These are phyloP conservation scores for Dione vanillae DNA, from an alignment of 2,888 invertebrate species.

Conservation along the genomic window DNA sequence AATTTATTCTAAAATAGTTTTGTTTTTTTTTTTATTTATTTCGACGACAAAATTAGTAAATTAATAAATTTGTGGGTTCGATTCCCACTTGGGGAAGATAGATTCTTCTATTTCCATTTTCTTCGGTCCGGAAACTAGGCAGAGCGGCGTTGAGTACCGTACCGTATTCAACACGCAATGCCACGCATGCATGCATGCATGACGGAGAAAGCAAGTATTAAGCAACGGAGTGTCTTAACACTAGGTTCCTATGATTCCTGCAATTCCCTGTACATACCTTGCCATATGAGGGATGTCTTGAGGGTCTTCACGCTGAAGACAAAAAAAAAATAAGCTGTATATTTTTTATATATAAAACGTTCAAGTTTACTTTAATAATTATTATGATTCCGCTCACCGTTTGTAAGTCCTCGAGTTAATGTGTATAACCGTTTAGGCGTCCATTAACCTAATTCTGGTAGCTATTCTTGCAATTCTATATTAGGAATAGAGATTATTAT, in stretches of 20 bases:
- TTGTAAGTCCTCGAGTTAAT: conserved; percentile 33
- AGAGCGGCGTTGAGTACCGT: not conserved
- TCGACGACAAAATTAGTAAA: no score
- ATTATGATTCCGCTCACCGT: conserved; percentile 27
- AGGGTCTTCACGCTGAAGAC: no score
- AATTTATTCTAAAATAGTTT: no score
- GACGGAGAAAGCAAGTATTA: no score
- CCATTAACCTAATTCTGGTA: conserved; percentile 41
- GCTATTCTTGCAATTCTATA: conserved; percentile 15
- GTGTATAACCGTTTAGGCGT: conserved; percentile 35
- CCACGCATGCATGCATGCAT: no score
- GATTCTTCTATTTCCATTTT: no score
- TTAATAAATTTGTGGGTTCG: not conserved
- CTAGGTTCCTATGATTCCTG: no score
- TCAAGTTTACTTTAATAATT: conserved; percentile 10
- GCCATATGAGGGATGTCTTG: no score
- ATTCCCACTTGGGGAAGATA: no score
- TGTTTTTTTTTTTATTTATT: no score
- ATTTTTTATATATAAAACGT: not conserved
- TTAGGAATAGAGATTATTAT: not conserved
- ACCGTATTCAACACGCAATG: not conserved
- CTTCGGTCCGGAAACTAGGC: no score
- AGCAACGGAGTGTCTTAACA: no score
- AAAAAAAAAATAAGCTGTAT: not conserved
- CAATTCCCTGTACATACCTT: not conserved